Evolutionary conservation across 23 tunicate genomes (phyloP), one percentile per base, ranked within the genome.

Genomic region (Clavelina lepadiformis): DNA sequence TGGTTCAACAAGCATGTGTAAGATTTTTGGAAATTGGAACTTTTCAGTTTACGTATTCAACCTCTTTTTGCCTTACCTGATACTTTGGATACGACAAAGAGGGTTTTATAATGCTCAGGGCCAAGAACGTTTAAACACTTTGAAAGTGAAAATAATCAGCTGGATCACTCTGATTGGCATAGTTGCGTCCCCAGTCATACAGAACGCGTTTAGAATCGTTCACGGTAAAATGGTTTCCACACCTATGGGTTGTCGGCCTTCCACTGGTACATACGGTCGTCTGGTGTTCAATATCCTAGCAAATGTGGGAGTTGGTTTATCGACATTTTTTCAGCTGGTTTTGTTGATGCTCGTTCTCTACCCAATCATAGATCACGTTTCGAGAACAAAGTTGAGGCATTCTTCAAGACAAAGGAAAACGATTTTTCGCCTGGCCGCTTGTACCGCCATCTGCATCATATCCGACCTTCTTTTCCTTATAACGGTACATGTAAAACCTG

Each of bases 41-140:
- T n/a, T n/a, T n/a, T n/a, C n/a, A n/a, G n/a, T 35, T 8, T 63
- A 35, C 26, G 68, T 50, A 8, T 8, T 35, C 24, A 63, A 63
- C 26, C 37, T n/a, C n/a, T 35, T 33, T 36, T 23, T 63, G 3
- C 68, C 68, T 18, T 63, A 63, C 26, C 28, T 63, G 24, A 35
- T 63, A 6, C 50, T 63, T 4, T 63, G 68, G 68, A 63, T 63
- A 3, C 23, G 68, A 34, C 68, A 63, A 36, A 63, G 68, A 63
- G 19, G 28, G 5, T 7, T 63, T 15, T 63, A 63, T 29, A 11
- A 3, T 4, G 38, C n/a, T 13, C 6, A 20, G 26, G n/a, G 5
- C 3, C 23, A 63, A 23, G 8, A 19, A 28, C 37, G 7, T 6
- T 22, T 7, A 3, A 3, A 18, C 11, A 35, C 7, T n/a, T 3